A percentile compares a stretch with the other conserved stretches of the same genome.
Evolutionary conservation across 1,140 invertebrate genomes (phyloP).

Genomic region (Medauroidea extradentata): DNA sequence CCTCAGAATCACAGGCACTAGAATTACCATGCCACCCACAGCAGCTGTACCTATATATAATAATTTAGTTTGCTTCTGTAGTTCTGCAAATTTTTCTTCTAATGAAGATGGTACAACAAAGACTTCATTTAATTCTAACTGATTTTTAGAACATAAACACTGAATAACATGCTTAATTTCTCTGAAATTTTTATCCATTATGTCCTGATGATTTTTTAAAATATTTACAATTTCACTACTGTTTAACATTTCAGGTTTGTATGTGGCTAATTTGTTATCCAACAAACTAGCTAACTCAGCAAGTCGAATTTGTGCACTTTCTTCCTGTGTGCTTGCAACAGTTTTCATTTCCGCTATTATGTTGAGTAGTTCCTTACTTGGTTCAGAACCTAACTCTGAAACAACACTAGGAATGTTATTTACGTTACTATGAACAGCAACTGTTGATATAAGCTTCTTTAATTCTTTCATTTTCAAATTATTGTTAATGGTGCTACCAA

Average conservation of each 20-base stretch:
- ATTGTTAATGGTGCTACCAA: constrained; percentile 62
- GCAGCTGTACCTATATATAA: neutral
- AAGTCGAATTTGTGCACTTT: neutral
- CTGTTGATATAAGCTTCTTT: constrained; percentile 51
- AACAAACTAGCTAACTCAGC: neutral
- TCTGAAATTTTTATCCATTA: neutral
- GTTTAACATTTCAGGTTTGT: neutral
- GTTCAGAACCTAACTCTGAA: constrained; percentile 6
- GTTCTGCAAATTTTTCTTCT: neutral
- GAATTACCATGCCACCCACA: too few relatives aligned
- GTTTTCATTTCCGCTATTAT: constrained; percentile 12
- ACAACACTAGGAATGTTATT: neutral
- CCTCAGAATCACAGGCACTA: too few relatives aligned
- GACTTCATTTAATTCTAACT: neutral
- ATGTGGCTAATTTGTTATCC: constrained; percentile 7
- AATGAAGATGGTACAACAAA: neutral
- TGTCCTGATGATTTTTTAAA: neutral
- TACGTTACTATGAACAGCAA: constrained; percentile 4
- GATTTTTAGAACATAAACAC: neutral
- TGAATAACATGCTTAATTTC: constrained; percentile 1
- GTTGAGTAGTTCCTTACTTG: neutral
- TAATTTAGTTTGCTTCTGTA: neutral
- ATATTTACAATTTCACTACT: neutral
- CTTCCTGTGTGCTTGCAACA: neutral
- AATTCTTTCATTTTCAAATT: constrained; percentile 61